Evolutionary conservation across 2,113 vertebrate species (phyloP).

Genomic region (Vidua macroura): DNA sequence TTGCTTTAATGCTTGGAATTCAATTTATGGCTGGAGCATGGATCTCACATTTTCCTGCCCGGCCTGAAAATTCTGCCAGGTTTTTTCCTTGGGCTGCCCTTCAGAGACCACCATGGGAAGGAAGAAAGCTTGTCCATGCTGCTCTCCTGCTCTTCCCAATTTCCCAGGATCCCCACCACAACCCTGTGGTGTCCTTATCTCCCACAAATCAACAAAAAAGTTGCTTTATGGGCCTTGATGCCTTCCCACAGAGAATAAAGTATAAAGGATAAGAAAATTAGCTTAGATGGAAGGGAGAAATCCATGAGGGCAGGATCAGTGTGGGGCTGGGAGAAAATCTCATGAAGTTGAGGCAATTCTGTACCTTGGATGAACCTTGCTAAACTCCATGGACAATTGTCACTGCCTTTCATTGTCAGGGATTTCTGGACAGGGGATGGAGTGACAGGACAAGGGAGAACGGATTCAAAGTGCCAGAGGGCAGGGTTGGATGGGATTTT

Average conservation of each 20-base stretch:
- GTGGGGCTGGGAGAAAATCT: background rate
- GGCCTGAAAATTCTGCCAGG: background rate
- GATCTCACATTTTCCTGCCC: background rate
- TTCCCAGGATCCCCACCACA: background rate
- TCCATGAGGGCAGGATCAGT: background rate
- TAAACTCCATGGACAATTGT: background rate
- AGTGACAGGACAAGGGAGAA: fast-evolving
- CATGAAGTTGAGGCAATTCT: fast-evolving
- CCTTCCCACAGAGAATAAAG: background rate
- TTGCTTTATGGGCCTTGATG: background rate
- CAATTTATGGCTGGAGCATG: background rate
- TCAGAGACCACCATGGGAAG: background rate
- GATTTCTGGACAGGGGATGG: background rate
- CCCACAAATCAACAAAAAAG: background rate
- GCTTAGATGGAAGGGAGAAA: background rate
- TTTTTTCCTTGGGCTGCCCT: background rate
- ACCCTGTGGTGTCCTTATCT: background rate
- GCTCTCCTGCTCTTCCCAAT: background rate
- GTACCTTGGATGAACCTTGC: background rate
- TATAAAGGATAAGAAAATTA: fast-evolving
- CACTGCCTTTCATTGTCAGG: background rate
- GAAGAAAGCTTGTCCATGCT: background rate
- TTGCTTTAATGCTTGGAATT: background rate
- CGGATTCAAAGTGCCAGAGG: fast-evolving
- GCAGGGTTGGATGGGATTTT: background rate